Evolutionary conservation across 2,113 vertebrate genomes (phyloP), one percentile per base, ranked within the genome.

Genomic region (Carassius auratus): DNA sequence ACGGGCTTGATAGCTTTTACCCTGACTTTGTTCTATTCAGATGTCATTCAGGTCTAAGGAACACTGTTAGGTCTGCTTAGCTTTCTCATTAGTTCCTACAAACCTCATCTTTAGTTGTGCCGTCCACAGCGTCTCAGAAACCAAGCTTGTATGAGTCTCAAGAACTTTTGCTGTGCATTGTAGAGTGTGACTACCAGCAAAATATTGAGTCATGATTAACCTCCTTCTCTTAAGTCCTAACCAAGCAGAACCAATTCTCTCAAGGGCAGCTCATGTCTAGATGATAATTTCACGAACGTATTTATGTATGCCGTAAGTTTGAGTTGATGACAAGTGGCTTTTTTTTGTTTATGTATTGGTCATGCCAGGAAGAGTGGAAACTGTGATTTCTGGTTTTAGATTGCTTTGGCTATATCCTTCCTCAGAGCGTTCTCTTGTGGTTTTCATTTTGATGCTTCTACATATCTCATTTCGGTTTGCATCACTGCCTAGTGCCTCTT

Each of bases 221-320:
- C 84, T 88, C 85, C 81, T 81, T 68, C 86, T 88, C 80, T 82
- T 33, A 50, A 3, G 45, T 74, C 33, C 52, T 59, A 86, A 15
- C 69, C 85, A 76, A 84, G 87, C 48, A 57, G 13, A 85, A 78
- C 80, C 38, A 33, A 1, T 30, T 68, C 57, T 75, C 69, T 23
- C 64, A 9, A 42, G 66, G 68, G 4, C n/a, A 13, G 12, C 42
- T 81, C 8, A 19, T 2, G 14, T 81, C 76, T 76, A 45, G 68
- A 57, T 30, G 1, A 17, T 15, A 2, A 13, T 66, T 45, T 66
- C 26, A 48, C 17, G 3, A 36, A 13, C 12, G 21, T 21, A 10
- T 42, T 57, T 57, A 13, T 3, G 17, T 62, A n/a, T 45, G 78
- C 59, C 38, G 23, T 10, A 21, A 7, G 26, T 4, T 57, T 57